A percentile compares a stretch with the other conserved stretches of the same genome.
Evolutionary conservation across 1,140 invertebrate genomes (phyloP).

Genomic region (Hydropsyche tenuis): DNA sequence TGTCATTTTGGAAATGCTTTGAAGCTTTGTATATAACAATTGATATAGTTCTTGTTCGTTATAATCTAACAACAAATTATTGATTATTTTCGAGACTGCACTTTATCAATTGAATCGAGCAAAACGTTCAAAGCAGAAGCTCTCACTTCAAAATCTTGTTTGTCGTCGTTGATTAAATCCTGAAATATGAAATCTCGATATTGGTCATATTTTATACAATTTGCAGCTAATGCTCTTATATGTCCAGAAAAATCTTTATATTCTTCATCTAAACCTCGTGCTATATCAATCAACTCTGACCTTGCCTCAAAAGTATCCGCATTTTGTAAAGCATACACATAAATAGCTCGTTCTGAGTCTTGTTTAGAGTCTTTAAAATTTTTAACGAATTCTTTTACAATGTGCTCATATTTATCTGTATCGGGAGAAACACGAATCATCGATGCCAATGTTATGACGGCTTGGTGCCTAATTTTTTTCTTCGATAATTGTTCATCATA

Average conservation of each 20-base stretch:
- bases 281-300: slow-evolving; percentile 36
- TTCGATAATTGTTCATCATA: slow-evolving; percentile 46
- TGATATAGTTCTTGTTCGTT: slow-evolving; percentile 57
- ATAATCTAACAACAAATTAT: slow-evolving; percentile 56
- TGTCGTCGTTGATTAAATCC: slow-evolving; percentile 52
- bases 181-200: slow-evolving; percentile 56
- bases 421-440: slow-evolving; percentile 50
- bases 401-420: background rate
- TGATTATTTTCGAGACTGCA: slow-evolving; percentile 54
- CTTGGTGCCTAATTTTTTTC: slow-evolving; percentile 52
- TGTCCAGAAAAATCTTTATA: slow-evolving; percentile 44
- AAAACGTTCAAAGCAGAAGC: slow-evolving; percentile 54
- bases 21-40: slow-evolving; percentile 57
- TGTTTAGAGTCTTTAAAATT: slow-evolving; percentile 48
- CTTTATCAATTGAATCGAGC: background rate
- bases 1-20: slow-evolving; percentile 53
- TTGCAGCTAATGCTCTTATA: slow-evolving; percentile 54
- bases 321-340: slow-evolving; percentile 51
- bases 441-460: slow-evolving; percentile 55
- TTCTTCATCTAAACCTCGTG: slow-evolving; percentile 42
- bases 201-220: slow-evolving; percentile 47
- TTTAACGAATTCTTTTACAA: slow-evolving; percentile 47
- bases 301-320: slow-evolving; percentile 41
- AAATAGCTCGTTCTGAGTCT: slow-evolving; percentile 44
- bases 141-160: slow-evolving; percentile 53